Conservation (phyloP, 1,140 invertebrate species). For the honey bee (Apis mellifera) region DNA sequence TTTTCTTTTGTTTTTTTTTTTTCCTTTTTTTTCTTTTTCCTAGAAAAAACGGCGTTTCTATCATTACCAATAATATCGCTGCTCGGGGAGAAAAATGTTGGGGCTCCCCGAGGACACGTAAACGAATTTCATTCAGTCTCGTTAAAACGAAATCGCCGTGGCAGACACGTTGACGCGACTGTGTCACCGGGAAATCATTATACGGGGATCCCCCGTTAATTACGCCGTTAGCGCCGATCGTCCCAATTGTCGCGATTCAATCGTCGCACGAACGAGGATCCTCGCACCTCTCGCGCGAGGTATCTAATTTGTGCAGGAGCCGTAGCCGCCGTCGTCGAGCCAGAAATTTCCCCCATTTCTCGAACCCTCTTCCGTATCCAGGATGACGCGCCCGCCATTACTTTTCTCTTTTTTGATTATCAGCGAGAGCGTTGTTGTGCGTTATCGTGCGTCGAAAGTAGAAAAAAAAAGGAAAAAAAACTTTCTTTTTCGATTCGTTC, state of each 20-base stretch:
- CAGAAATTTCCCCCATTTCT: background rate
- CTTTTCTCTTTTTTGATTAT: background rate
- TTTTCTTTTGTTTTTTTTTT: background rate
- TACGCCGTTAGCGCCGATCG: conserved; percentile 54
- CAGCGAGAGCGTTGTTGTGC: background rate
- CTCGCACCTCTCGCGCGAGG: conserved; percentile 27
- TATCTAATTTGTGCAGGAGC: conserved; percentile 6
- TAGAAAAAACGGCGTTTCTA: too few species aligned
- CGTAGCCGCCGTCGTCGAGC: conserved; percentile 12
- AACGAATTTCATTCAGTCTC: background rate
- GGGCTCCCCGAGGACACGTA: background rate
- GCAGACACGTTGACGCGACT: conserved; percentile 54
- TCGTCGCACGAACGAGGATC: conserved; percentile 32
- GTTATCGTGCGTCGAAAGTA: background rate
- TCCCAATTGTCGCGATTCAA: conserved; percentile 48
- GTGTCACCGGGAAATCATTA: conserved; percentile 54
- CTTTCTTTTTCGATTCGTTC: too few species aligned
- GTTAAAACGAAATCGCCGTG: conserved; percentile 32
- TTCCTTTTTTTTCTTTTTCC: background rate
- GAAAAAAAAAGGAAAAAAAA: too few species aligned
- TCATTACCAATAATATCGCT: background rate
- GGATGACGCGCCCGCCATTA: background rate
- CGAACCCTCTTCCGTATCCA: background rate
- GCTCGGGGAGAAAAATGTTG: background rate
- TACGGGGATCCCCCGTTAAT: conserved; percentile 54